A percentile compares a stretch with the other conserved stretches of the same genome.
These are phyloP conservation scores for Glossophaga mutica DNA, from an alignment of 2,797 vertebrate genomes.

Conservation along the genomic window DNA sequence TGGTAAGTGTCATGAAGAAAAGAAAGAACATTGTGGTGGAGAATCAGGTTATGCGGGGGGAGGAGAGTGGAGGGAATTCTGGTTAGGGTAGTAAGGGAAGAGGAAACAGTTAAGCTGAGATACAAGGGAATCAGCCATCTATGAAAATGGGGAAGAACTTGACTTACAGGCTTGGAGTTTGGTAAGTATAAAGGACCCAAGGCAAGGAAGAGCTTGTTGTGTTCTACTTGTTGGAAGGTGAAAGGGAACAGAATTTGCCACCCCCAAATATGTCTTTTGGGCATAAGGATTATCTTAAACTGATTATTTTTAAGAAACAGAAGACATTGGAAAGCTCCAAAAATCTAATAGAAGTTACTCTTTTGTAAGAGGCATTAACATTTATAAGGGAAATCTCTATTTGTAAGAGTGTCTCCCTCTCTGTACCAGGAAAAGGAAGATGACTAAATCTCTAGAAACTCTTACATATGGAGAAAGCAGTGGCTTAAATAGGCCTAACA, in stretches of 20 bases:
- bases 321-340: background rate
- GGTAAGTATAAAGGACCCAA: constrained; percentile 8
- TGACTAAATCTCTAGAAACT: background rate
- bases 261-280: background rate
- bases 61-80: background rate
- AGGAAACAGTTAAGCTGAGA: background rate
- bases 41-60: background rate
- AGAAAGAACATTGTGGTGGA: background rate
- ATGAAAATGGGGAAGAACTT: background rate
- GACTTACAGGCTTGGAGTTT: background rate
- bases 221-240: background rate
- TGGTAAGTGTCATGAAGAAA: background rate
- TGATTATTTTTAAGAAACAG: background rate
- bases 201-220: background rate
- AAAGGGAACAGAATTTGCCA: background rate
- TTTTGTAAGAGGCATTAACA: background rate
- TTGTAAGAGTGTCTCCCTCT: background rate
- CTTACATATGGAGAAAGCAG: background rate
- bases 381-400: background rate
- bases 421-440: background rate
- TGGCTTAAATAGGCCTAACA: background rate
- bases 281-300: background rate
- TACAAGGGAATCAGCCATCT: background rate
- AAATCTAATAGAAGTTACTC: background rate
- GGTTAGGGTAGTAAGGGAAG: background rate